Percentiles rank a stretch among this genome's conserved stretches.
These are phyloP conservation scores for Odontocolon sp. DNA, from an alignment of 2,888 invertebrate species.

Conservation along the genomic window DNA sequence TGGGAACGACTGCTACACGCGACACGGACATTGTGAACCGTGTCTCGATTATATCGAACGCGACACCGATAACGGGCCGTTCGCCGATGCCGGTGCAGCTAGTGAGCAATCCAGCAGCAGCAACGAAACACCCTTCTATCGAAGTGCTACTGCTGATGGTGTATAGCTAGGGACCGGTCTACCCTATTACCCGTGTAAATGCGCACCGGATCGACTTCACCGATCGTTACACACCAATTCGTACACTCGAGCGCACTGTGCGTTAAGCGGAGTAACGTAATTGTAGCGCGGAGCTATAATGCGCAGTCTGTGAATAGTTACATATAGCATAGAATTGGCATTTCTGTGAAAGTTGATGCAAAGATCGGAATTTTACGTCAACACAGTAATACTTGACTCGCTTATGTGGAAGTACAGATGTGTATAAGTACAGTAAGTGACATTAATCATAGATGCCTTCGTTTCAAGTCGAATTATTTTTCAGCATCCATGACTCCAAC, in stretches of 20 bases:
- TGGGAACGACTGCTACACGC: conserved; percentile 14
- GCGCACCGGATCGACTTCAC: conserved; percentile 65
- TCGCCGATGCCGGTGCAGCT: conserved; percentile 27
- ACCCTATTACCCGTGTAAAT: conserved; percentile 67
- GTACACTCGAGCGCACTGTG: conserved; percentile 47
- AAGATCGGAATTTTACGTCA: too few species aligned
- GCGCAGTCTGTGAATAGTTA: conserved; percentile 16
- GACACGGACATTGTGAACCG: conserved; percentile 36
- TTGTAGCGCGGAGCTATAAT: conserved; percentile 22
- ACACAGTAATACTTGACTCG: too few species aligned
- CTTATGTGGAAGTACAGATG: too few species aligned
- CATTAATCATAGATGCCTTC: too few species aligned
- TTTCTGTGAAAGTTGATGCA: too few species aligned
- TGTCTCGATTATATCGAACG: conserved; percentile 58
- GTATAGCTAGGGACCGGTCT: conserved; percentile 53
- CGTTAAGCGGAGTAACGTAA: conserved; percentile 36
- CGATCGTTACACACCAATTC: conserved; percentile 64
- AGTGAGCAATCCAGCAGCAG: background rate
- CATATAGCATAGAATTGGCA: conserved; percentile 8
- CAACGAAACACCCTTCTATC: conserved; percentile 33
- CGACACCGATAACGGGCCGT: conserved; percentile 51
- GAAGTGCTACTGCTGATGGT: conserved; percentile 23
- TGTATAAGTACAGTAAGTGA: too few species aligned
- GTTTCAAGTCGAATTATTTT: background rate
- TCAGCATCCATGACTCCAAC: too few species aligned